A percentile compares a stretch with the other conserved stretches of the same genome.
Conservation (phyloP, 2,888 invertebrate genomes). For the Eumerus sabulonum region DNA sequence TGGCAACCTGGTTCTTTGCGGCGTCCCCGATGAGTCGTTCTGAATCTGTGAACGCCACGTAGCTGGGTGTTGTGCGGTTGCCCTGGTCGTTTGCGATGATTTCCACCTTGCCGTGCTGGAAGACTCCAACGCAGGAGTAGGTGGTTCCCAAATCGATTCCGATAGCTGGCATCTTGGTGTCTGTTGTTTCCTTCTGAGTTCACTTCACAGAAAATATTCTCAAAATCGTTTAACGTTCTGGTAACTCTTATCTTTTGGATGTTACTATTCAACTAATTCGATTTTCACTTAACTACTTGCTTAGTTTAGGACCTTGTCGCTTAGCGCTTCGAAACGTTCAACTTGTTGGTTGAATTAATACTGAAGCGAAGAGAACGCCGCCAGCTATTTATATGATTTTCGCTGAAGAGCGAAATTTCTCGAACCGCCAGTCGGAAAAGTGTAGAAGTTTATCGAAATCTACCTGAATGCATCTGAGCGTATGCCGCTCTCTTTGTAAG, state of each 20-base stretch:
- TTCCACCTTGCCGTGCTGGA: conserved; percentile 88
- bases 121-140: conserved; percentile 89
- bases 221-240: neutral
- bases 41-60: conserved; percentile 88
- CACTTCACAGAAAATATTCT: neutral
- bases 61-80: conserved; percentile 86
- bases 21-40: conserved; percentile 89
- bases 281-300: neutral
- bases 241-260: neutral
- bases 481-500: too few relatives aligned
- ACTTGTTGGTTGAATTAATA: conserved; percentile 5
- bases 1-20: conserved; percentile 89
- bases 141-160: conserved; percentile 92
- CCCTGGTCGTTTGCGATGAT: conserved; percentile 89
- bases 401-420: neutral
- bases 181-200: too few relatives aligned
- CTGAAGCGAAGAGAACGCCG: conserved; percentile 2
- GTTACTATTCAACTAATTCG: neutral
- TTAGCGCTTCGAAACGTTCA: conserved; percentile 5
- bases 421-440: neutral
- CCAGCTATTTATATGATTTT: conserved; percentile 18
- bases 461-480: too few relatives aligned
- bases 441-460: neutral
- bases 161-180: conserved; percentile 81
- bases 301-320: neutral